Evolutionary conservation across 2,888 invertebrate species (phyloP).

Genomic region (Leistus spinibarbis): DNA sequence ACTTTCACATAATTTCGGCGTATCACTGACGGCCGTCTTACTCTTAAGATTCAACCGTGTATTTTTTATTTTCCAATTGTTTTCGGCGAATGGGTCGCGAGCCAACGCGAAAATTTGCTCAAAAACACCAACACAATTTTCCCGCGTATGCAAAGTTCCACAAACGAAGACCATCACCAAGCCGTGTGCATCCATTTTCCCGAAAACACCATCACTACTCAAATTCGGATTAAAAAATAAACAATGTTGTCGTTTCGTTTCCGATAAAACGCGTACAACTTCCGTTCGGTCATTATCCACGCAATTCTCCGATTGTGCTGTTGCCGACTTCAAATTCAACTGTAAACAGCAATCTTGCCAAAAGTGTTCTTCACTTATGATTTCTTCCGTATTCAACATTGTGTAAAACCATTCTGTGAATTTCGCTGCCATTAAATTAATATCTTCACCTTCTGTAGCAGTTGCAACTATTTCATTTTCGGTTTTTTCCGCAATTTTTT

Average conservation of each 20-base stretch:
- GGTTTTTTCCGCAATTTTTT: slow-evolving; percentile 20
- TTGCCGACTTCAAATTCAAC: slow-evolving; percentile 49
- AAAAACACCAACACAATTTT: slow-evolving; percentile 65
- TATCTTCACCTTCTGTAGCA: slow-evolving; percentile 34
- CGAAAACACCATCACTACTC: slow-evolving; percentile 62
- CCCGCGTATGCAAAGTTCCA: slow-evolving; percentile 65
- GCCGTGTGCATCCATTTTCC: slow-evolving; percentile 66
- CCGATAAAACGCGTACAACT: slow-evolving; percentile 54
- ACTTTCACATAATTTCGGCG: slow-evolving; percentile 48
- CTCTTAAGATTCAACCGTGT: slow-evolving; percentile 59
- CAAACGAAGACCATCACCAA: slow-evolving; percentile 65
- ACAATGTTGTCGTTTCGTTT: slow-evolving; percentile 55
- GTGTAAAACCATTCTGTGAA: slow-evolving; percentile 66
- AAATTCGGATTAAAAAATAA: slow-evolving; percentile 68
- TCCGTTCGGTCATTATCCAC: slow-evolving; percentile 51
- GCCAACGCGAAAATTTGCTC: slow-evolving; percentile 69
- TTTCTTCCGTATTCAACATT: slow-evolving; percentile 55
- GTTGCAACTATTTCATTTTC: slow-evolving; percentile 33
- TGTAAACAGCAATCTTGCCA: slow-evolving; percentile 60
- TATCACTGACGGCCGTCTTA: slow-evolving; percentile 45
- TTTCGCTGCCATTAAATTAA: slow-evolving; percentile 60
- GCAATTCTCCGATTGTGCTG: slow-evolving; percentile 45
- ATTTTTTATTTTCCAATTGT: slow-evolving; percentile 73
- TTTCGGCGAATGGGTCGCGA: slow-evolving; percentile 65
- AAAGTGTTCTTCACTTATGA: slow-evolving; percentile 61